A percentile compares a stretch with the other conserved stretches of the same genome.
These are phyloP conservation scores for Euzophera pinguis DNA, from an alignment of 2,888 invertebrate species.

Conservation along the genomic window DNA sequence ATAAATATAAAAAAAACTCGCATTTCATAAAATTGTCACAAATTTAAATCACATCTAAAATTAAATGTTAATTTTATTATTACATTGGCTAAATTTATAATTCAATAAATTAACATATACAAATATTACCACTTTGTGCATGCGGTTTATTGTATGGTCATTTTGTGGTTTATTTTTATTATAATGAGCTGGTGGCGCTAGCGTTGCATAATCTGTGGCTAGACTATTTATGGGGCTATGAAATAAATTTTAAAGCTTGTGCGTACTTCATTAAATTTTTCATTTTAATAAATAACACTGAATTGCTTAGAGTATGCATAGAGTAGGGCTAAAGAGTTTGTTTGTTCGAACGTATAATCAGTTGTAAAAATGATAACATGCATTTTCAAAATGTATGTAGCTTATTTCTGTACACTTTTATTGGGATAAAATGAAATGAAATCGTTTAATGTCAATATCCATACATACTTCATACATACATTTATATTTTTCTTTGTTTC, in stretches of 20 bases:
- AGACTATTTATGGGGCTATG: neutral
- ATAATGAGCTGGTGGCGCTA: constrained; percentile 1
- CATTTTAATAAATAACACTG: neutral
- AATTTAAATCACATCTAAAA: too few relatives aligned
- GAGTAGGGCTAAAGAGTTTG: too few relatives aligned
- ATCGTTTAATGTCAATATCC: too few relatives aligned
- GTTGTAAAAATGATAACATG: too few relatives aligned
- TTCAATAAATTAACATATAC: neutral
- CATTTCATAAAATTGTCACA: too few relatives aligned
- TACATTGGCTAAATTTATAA: neutral
- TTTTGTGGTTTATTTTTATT: constrained; percentile 4
- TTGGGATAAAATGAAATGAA: too few relatives aligned
- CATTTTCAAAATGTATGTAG: too few relatives aligned
- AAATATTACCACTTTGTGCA: neutral
- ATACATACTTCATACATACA: too few relatives aligned
- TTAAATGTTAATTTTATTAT: neutral
- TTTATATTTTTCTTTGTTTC: too few relatives aligned
- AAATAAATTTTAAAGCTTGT: neutral
- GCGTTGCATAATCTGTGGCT: neutral
- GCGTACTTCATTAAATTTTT: neutral
- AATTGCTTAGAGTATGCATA: neutral
- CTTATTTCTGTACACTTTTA: too few relatives aligned
- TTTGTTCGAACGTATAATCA: too few relatives aligned
- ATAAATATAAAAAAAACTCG: too few relatives aligned
- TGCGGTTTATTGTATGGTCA: neutral